These are phyloP conservation scores for Tiaroga cobitis DNA, from an alignment of 2,797 vertebrate species.

Conservation along the genomic window DNA sequence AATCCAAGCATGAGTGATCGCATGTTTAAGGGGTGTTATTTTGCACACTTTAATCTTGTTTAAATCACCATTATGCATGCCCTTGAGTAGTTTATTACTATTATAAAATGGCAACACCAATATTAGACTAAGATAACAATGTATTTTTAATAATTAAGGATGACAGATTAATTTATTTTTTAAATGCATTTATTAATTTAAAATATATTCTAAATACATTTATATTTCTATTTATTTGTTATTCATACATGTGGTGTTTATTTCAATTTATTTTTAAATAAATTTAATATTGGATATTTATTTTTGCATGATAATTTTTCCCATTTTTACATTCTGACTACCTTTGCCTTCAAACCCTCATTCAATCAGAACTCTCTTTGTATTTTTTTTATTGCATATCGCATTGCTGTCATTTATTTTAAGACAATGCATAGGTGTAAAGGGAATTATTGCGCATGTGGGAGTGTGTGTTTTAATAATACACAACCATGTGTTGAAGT, in stretches of 20 bases:
- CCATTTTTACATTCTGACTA: neutral
- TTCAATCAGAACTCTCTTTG: neutral
- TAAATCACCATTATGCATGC: neutral
- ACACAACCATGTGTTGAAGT: slow-evolving; percentile 36
- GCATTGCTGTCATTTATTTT: neutral
- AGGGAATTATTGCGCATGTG: neutral
- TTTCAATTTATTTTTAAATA: neutral
- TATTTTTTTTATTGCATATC: neutral
- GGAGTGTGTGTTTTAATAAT: slow-evolving; percentile 55
- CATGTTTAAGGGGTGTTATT: neutral
- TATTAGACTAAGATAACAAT: too few relatives aligned
- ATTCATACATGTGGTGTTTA: neutral
- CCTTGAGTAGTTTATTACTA: neutral
- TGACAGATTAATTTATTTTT: neutral
- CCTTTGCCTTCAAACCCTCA: neutral
- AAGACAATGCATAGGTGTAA: slow-evolving; percentile 9
- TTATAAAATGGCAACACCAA: neutral
- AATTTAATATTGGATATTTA: neutral
- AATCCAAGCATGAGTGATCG: neutral
- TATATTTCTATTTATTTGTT: neutral
- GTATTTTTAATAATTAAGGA: neutral
- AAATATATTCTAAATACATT: neutral
- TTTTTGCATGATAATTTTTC: neutral
- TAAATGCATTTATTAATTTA: neutral
- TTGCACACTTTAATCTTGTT: neutral